A percentile compares a stretch with the other conserved stretches of the same genome.
These are phyloP conservation scores for Heliconius charithonia DNA, from an alignment of 2,888 invertebrate genomes.

Conservation along the genomic window DNA sequence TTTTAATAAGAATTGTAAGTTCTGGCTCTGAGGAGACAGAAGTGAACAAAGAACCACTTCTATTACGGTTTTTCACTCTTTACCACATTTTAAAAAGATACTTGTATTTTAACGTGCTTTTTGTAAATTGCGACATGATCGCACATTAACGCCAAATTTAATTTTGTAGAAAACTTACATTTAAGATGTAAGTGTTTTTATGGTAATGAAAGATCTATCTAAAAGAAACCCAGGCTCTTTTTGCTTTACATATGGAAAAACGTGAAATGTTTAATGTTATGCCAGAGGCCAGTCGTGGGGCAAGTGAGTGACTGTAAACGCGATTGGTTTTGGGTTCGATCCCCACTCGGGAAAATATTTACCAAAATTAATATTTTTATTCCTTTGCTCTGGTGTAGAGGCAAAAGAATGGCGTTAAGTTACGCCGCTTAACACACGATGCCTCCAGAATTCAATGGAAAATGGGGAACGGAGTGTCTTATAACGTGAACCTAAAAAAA, in stretches of 20 bases:
- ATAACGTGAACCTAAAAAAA: neutral
- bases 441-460: no score
- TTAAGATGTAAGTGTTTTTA: neutral
- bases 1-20: slow-evolving; percentile 3
- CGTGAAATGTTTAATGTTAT: neutral
- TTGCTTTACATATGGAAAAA: neutral
- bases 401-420: no score
- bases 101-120: neutral
- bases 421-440: no score
- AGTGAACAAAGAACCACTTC: neutral
- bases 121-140: neutral
- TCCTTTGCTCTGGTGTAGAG: no score
- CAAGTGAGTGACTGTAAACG: no score
- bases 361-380: no score
- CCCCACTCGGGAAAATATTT: no score
- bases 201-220: neutral
- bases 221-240: neutral
- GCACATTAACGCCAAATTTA: neutral
- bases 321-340: no score
- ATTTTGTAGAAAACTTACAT: neutral
- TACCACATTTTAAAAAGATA: neutral
- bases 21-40: neutral
- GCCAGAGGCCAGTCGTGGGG: no score
- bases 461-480: no score
- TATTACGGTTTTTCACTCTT: slow-evolving; percentile 6